Evolutionary conservation across 2,888 invertebrate species (phyloP), one percentile per base, ranked within the genome.

Genomic region (Dastarcus helophoroides): DNA sequence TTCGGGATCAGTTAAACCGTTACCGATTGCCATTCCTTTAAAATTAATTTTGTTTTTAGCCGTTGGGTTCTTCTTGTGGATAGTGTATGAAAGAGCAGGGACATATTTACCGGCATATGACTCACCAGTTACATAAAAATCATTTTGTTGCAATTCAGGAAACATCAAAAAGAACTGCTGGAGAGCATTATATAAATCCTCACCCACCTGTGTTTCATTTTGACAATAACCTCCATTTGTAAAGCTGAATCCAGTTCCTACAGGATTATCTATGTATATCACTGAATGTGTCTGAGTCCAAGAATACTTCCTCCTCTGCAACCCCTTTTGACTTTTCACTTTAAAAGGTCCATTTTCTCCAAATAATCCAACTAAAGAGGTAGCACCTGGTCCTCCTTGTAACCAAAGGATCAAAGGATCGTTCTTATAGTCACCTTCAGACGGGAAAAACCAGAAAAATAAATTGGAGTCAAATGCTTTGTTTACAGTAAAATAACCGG

Each of bases 381-480:
- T 68, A 0, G 79, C 78, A 0, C 82, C 82, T 0, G 84, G 84
- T 0, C 84, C 84, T 4, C 84, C 84, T 56, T 84, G 82, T 2
- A 84, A 63, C 84, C 84, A 85, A 4, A 85, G 59, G 0, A 82
- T 58, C 2, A 85, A 76, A 0, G 80, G 81, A 1, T 79, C 76
- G 23, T 62, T 55, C 35, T 64, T 62, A 25, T 25, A 33, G 12
- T 39, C 31, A 1, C 64, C 61, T 46, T 65, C 54, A 11, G 35
- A 74, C 0, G 83, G 84, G 53, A 86, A 85, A 51, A 80, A 88
- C 88, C 88, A 88, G 58, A 88, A 84, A 62, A 85, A 88, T 58
- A 82, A 69, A 50, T 86, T 84, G 0, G 84, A 82, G 40, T 79
- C 71, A 48, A 65, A 75, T 1, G 66, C 58, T 39, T 75, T 69